Evolutionary conservation across 2,113 vertebrate species (phyloP), one percentile per base, ranked within the genome.

Genomic region (Bufo gargarizans): DNA sequence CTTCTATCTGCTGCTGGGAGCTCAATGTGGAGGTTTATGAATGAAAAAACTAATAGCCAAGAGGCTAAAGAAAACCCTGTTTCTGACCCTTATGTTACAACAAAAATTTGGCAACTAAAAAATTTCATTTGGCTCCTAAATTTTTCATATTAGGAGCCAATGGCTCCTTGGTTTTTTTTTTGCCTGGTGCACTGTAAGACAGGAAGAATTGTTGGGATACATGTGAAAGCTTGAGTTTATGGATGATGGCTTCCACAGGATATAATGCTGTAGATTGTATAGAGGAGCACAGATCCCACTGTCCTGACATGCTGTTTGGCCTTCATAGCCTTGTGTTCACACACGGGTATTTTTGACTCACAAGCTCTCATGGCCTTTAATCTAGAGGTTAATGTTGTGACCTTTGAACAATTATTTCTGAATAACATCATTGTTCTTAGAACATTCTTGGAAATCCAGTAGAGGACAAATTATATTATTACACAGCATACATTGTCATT

Each of bases 371-470:
- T 17, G 17, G 56, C 14, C 55, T 80, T 80, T 59, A 45, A 59
- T 80, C 22, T 49, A 80, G 56, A 80, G 78, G 56, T 59, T 59
- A 56, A 43, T 56, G 8, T 43, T 80, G 9, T 45, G 55, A 80
- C n/a, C 78, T 74, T 14, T 47, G 8, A 17, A 16, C 14, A 80
- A 74, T 1, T 7, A 47, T 47, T 74, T 74, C 16, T 80, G 78
- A 80, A 80, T 59, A 43, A 59, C 20, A 59, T 59, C 22, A 59
- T 80, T 80, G 78, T 80, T 59, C 20, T 2, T 8, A 7, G 49
- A 43, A 59, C 78, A 80, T 80, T 80, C 78, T 56, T 59, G 56
- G 78, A 80, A 80, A 80, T 79, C 78, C 78, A 80, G 78, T 14
- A 80, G 77, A 2, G 53, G 53, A 5, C 2, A 16, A 5, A 80